Conservation (phyloP, 1,140 invertebrate species). For the Caenorhabditis briggsae region DNA sequence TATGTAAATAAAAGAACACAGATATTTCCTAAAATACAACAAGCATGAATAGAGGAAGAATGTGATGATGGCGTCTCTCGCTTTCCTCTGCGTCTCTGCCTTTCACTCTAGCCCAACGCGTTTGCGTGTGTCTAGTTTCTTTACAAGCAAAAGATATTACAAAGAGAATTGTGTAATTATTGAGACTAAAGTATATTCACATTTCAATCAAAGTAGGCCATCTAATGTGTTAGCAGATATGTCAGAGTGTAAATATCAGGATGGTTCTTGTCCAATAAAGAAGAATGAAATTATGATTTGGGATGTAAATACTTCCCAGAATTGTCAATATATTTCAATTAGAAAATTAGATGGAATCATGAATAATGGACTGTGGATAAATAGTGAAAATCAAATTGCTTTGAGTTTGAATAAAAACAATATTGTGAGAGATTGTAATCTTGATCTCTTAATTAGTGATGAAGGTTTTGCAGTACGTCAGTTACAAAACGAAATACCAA, state of each 20-base stretch:
- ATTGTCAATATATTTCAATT: slow-evolving; percentile 54
- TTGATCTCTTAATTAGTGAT: slow-evolving; percentile 59
- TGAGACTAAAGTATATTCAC: slow-evolving; percentile 65
- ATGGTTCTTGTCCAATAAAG: slow-evolving; percentile 64
- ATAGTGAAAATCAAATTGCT: slow-evolving; percentile 52
- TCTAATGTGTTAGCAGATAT: no score
- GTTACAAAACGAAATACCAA: slow-evolving; percentile 44
- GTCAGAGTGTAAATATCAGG: slow-evolving; percentile 67
- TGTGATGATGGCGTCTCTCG: no score
- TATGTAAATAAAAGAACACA: no score
- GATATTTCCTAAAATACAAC: no score
- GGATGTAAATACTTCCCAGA: slow-evolving; percentile 63
- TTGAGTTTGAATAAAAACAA: slow-evolving; percentile 33
- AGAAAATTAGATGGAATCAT: slow-evolving; percentile 33
- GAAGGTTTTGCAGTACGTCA: slow-evolving; percentile 66
- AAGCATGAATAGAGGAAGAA: no score
- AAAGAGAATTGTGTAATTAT: slow-evolving; percentile 66
- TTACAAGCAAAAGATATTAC: slow-evolving; percentile 61
- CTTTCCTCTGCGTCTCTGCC: no score
- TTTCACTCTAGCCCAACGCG: no score
- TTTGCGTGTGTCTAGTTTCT: slow-evolving; percentile 65
- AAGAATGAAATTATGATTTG: slow-evolving; percentile 65
- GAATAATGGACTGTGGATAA: slow-evolving; percentile 31
- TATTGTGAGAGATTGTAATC: slow-evolving; percentile 60
- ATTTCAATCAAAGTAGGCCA: no score